A percentile compares a stretch with the other conserved stretches of the same genome.
These are phyloP conservation scores for Oikopleura albicans DNA, from an alignment of 23 tunicate species.

Conservation along the genomic window DNA sequence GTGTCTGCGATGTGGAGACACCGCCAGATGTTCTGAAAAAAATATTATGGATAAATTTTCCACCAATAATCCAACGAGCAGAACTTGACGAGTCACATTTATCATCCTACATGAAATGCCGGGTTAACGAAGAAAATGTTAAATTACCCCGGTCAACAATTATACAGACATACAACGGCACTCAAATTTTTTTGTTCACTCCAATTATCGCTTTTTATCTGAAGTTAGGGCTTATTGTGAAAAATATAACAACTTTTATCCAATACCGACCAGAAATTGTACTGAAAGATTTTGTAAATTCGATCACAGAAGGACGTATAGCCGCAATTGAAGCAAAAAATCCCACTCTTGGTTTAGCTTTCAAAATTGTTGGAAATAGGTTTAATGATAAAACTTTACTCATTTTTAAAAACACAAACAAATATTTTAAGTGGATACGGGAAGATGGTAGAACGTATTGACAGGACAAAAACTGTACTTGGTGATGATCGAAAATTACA, in stretches of 20 bases:
- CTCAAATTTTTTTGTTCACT: neutral
- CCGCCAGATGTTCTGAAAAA: neutral
- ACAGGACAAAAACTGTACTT: neutral
- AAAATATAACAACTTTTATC: neutral
- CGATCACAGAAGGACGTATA: neutral
- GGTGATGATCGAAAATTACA: no score
- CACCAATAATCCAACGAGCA: neutral
- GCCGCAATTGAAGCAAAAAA: neutral
- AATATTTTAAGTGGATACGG: neutral
- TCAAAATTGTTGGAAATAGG: neutral
- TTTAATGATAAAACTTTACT: no score
- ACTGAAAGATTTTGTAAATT: neutral
- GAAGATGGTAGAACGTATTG: neutral
- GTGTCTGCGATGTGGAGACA: neutral
- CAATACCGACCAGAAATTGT: neutral
- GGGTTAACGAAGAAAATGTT: neutral
- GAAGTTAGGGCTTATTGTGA: neutral
- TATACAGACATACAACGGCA: neutral
- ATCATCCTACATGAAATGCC: neutral
- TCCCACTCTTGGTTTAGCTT: neutral
- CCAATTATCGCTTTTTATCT: neutral
- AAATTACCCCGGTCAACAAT: neutral
- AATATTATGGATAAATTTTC: neutral
- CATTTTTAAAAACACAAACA: no score
- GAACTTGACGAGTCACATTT: neutral